Evolutionary conservation across 2,797 vertebrate species (phyloP).

Genomic region (Hemitrygon akajei): DNA sequence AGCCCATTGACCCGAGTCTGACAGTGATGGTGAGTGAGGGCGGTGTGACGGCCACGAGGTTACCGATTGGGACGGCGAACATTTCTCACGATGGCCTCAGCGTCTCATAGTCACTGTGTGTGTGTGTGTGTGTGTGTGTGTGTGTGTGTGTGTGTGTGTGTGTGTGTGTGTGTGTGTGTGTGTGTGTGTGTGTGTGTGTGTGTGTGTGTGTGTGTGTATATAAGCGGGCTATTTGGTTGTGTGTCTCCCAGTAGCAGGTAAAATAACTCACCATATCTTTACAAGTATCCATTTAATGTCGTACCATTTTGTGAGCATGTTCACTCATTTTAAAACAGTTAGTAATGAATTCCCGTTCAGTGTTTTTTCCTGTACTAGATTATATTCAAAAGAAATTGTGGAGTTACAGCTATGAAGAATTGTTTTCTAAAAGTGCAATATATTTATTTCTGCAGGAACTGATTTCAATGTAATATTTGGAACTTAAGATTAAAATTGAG

Average conservation of each 20-base stretch:
- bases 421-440: slow-evolving; percentile 98
- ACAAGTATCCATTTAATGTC: slow-evolving; percentile 44
- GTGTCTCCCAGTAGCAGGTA: not conserved
- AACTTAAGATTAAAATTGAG: slow-evolving; percentile 62
- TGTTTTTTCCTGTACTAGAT: slow-evolving; percentile 36
- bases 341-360: slow-evolving; percentile 47
- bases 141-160: not conserved
- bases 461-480: slow-evolving; percentile 78
- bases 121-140: too few relatives aligned
- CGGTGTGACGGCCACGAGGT: too few relatives aligned
- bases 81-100: too few relatives aligned
- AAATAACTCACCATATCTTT: not conserved
- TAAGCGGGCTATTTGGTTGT: not conserved
- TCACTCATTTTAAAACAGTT: slow-evolving; percentile 48
- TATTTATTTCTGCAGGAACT: slow-evolving; percentile 98
- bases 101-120: too few relatives aligned
- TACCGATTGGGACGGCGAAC: too few relatives aligned
- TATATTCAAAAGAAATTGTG: slow-evolving; percentile 57
- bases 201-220: not conserved
- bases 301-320: slow-evolving; percentile 46
- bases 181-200: not conserved
- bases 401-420: slow-evolving; percentile 61
- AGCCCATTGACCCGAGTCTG: too few relatives aligned
- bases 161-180: too few relatives aligned
- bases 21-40: too few relatives aligned